Base-by-base conservation (phyloP, 1,140 invertebrate species). In the Ceratitis capitata region DNA sequence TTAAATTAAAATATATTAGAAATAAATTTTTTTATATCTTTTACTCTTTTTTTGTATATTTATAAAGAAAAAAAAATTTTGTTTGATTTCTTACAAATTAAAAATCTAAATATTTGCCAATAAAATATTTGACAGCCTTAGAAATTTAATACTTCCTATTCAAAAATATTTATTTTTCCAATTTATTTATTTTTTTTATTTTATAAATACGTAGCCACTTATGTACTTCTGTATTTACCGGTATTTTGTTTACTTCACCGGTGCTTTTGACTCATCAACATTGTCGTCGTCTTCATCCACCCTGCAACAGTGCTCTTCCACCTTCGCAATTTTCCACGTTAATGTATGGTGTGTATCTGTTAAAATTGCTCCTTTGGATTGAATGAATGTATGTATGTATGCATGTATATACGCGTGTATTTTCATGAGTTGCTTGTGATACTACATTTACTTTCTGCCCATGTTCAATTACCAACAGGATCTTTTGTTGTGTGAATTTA, bases 401-500 rank as follows among this genome's bases (percentile, higher is more conserved):
- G n/a, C n/a, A n/a, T n/a, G n/a, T n/a, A n/a, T n/a, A n/a, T n/a
- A n/a, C n/a, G n/a, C n/a, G n/a, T 12, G 69, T 78, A 78, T 78
- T 78, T n/a, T 10, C n/a, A 12, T 78, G 45, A 78, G 39, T 78
- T 78, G 35, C n/a, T 26, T 35, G 12, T 45, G 61, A n/a, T n/a
- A n/a, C n/a, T n/a, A n/a, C n/a, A n/a, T n/a, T n/a, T n/a, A n/a
- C n/a, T 7, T 23, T 56, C 29, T 69, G 16, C 61, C n/a, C 61
- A 19, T 16, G 61, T 35, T 29, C 29, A 69, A 69, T 69, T 69
- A 39, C 61, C 29, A 78, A 32, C 69, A 78, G 69, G 69, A 78
- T 32, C 69, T 78, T 78, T 78, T 78, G n/a, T n/a, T n/a, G 69
- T 78, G 69, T 78, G 69, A 78, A 78, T 78, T 78, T 78, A 78